Base-by-base conservation (phyloP, 2,113 vertebrate genomes). In the Mola mola region DNA sequence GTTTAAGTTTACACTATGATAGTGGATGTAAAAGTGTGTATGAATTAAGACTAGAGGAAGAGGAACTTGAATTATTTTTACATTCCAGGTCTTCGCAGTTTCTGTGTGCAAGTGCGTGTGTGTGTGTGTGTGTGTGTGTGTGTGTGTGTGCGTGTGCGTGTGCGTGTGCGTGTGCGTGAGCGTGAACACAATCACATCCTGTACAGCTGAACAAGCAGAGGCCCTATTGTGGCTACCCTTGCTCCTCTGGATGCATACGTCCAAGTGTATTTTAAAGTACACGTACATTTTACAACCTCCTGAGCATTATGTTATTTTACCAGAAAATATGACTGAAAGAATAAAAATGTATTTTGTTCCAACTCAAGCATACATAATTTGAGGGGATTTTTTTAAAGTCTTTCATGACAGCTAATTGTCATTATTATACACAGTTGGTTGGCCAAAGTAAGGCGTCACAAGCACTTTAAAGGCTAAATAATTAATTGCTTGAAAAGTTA, bases 121-220 rank as follows among this genome's bases (percentile, higher is more conserved):
- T 46, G 33, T 19, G 22, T 16, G 44, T 25, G 19, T 26, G 49
- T 65, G 28, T 65, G 49, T 44, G 47, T 20, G 31, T 58, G 37
- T 51, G 48, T 55, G 29, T 58, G 41, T 17, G 20, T 57, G 28
- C 5, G 52, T 17, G 42, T 37, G 37, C 43, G 41, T 12, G 34
- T 69, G 46, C 22, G 28, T 26, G 40, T 42, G 46, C 16, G 37
- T 34, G n/a, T 25, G 21, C 43, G 41, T 40, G 47, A 33, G 43
- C 64, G 56, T 49, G 37, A 69, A 20, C 56, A 49, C 8, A 3
- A 46, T 58, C 44, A 82, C 72, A 77, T 82, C 83, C 85, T 87
- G 87, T 82, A 61, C 72, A 71, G 69, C 56, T 72, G 67, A 72
- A 49, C 9, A 40, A 34, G 63, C 60, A 76, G 38, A 75, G 47